Evolutionary conservation across 2,797 vertebrate species (phyloP), one percentile per base, ranked within the genome.

Genomic region (Paramormyrops hopkinsi): DNA sequence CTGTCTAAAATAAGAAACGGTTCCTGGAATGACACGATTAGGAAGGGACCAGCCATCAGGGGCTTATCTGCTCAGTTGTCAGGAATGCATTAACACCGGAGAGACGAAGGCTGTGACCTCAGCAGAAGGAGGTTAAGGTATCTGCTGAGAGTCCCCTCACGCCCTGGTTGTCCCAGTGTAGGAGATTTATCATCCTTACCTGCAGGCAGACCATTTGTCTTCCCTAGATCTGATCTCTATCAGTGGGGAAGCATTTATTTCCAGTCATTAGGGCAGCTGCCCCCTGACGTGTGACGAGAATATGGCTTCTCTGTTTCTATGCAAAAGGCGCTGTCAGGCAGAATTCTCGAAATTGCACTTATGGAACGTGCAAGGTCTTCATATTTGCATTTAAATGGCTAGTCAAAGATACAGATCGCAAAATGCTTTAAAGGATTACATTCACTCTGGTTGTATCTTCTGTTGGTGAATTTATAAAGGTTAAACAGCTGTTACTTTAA

Each of bases 161-260:
- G 90, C 25, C 33, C n/a, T 11, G 8, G 59, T 90, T 92, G 90
- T 89, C 85, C 86, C 79, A 37, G 88, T 87, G 85, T 53, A 48
- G 88, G 59, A 88, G 90, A 94, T 93, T 92, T 92, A 93, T 94
- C 92, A 94, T 92, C 91, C 91, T 93, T 92, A 93, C 92, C 92
- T 92, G 90, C 90, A 89, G 91, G 88, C 88, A 86, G 91, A 90
- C 91, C 91, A 93, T 93, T 93, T 93, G 92, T 94, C 92, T 91
- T 92, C 91, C 91, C 92, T 92, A 93, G 91, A 92, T 92, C 90
- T 62, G 88, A 92, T 92, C 91, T 92, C 91, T 89, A 93, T 89
- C 85, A 90, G 91, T 90, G 89, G 90, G 92, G 89, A 94, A 94
- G 91, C 91, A 91, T 92, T 94, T 93, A 93, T 94, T 93, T 92